Conservation (phyloP, 2,888 invertebrate genomes). For the Dromius quadrimaculatus region DNA sequence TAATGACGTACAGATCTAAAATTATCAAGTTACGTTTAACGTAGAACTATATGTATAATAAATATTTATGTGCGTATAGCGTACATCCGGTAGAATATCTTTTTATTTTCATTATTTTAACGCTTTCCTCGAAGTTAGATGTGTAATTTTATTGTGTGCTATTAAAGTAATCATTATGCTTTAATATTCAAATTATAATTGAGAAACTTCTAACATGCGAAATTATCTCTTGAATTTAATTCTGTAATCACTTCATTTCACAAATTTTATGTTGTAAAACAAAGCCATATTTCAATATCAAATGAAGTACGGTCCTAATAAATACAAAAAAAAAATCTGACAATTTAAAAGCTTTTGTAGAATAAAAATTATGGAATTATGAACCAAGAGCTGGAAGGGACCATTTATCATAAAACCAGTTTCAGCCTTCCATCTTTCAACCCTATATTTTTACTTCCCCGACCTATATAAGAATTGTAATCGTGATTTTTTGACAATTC, state of each 20-base stretch:
- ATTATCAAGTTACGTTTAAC: constrained; percentile 39
- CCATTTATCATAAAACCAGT: too few relatives aligned
- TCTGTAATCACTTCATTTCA: neutral
- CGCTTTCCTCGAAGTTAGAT: neutral
- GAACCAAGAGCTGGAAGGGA: too few relatives aligned
- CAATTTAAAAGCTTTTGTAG: too few relatives aligned
- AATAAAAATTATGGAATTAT: too few relatives aligned
- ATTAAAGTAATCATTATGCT: neutral
- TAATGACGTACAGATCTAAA: constrained; percentile 40
- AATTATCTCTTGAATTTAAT: constrained; percentile 1
- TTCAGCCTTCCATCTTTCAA: too few relatives aligned
- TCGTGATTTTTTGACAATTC: too few relatives aligned
- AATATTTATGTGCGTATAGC: constrained; percentile 34
- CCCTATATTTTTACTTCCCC: too few relatives aligned
- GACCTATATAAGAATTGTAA: too few relatives aligned
- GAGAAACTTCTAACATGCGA: neutral
- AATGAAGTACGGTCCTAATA: too few relatives aligned
- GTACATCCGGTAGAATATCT: neutral
- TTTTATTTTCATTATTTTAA: neutral
- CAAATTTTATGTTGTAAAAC: too few relatives aligned
- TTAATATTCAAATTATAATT: neutral
- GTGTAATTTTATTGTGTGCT: constrained; percentile 2
- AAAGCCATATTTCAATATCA: too few relatives aligned
- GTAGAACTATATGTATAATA: constrained; percentile 22
- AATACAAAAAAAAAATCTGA: too few relatives aligned